These are phyloP conservation scores for Plectrocnemia conspersa DNA, from an alignment of 1,140 invertebrate genomes.

Conservation along the genomic window DNA sequence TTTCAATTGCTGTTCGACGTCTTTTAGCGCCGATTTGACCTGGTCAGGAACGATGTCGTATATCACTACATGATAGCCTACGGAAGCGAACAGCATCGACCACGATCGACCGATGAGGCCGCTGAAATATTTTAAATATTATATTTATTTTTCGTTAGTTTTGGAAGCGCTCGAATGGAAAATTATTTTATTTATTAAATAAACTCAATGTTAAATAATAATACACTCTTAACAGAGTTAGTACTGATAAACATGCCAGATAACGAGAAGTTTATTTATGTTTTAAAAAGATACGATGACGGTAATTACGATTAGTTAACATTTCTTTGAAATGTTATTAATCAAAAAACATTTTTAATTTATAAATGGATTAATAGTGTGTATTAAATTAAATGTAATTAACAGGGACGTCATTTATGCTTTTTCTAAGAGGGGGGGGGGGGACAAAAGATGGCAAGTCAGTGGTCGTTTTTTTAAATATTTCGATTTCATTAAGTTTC, in stretches of 20 bases:
- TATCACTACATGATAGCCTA: conserved; percentile 79
- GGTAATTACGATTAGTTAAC: too few relatives aligned
- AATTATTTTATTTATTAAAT: not conserved
- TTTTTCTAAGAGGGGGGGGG: too few relatives aligned
- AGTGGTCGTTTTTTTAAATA: too few relatives aligned
- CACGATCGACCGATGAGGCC: conserved; percentile 91
- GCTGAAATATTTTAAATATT: conserved; percentile 51
- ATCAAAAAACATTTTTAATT: too few relatives aligned
- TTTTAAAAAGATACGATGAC: not conserved
- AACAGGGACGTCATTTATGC: too few relatives aligned
- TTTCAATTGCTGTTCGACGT: conserved; percentile 70
- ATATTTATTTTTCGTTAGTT: not conserved
- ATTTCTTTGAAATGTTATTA: too few relatives aligned
- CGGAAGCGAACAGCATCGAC: conserved; percentile 93
- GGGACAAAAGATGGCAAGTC: too few relatives aligned
- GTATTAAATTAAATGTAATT: too few relatives aligned
- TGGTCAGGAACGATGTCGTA: conserved; percentile 78
- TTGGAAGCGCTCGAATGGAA: too few relatives aligned
- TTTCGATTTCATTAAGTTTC: too few relatives aligned
- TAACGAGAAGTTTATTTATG: not conserved
- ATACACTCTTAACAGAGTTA: not conserved
- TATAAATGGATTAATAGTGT: too few relatives aligned
- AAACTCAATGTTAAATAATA: not conserved
- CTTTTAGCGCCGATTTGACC: conserved; percentile 65
- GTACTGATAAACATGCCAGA: not conserved